Percentiles rank a stretch among this genome's conserved stretches.
phyloP scores from a whole-genome alignment of 2,888 invertebrate species.

The Trachelus tabidus region DNA sequence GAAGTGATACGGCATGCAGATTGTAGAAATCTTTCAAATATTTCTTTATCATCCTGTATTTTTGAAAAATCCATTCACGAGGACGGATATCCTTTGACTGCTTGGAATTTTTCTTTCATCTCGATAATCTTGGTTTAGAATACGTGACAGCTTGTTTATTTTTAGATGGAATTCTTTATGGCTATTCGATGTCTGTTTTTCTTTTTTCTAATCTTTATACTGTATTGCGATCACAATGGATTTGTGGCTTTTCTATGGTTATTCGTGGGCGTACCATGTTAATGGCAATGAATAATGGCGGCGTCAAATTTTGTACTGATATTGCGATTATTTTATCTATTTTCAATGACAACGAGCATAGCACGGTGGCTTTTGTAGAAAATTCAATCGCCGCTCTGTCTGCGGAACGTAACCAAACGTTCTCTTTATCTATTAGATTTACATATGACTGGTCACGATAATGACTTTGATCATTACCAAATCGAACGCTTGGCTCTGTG shows the following conservation, averaged over 20 bases:
- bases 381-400: neutral
- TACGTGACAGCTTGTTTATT: neutral
- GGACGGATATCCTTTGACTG: neutral
- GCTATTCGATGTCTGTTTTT: neutral
- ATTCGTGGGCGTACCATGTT: neutral
- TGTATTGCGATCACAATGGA: neutral
- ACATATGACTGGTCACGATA: neutral
- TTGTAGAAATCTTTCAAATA: neutral
- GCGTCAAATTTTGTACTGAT: neutral
- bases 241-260: neutral
- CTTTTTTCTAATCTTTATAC: no score
- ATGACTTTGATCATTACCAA: neutral
- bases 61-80: neutral
- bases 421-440: neutral
- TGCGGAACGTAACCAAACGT: neutral
- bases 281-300: neutral
- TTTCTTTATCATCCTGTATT: neutral
- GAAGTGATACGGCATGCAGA: no score
- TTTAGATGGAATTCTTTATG: neutral
- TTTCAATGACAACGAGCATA: neutral
- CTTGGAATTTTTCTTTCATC: neutral
- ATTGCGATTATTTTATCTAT: neutral
- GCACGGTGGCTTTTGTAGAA: neutral
- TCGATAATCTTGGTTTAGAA: neutral
- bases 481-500: neutral